A percentile compares a stretch with the other conserved stretches of the same genome.
Evolutionary conservation across 2,797 vertebrate genomes (phyloP).

Genomic region (Hylomyscus alleni): DNA sequence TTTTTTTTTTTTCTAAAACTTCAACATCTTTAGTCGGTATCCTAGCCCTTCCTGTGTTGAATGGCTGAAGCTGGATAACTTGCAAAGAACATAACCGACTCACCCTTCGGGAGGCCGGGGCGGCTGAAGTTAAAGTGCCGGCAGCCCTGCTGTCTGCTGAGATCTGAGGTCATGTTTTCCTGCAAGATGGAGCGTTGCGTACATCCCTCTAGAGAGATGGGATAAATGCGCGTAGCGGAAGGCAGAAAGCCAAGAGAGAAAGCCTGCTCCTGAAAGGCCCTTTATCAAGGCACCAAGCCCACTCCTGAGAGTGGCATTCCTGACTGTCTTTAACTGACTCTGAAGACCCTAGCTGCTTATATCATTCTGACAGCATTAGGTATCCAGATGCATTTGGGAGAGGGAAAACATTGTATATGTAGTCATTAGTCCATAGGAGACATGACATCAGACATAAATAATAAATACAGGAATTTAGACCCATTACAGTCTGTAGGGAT

Average conservation of each 20-base stretch:
- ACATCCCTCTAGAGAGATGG: neutral
- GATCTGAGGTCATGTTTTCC: neutral
- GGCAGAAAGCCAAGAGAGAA: neutral
- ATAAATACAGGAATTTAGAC: neutral
- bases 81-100: neutral
- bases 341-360: neutral
- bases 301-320: neutral
- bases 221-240: neutral
- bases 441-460: neutral
- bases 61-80: neutral
- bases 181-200: neutral
- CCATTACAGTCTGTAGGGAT: neutral
- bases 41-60: neutral
- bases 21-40: neutral
- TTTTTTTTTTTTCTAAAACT: neutral
- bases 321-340: neutral
- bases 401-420: neutral
- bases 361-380: neutral
- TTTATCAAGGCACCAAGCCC: neutral
- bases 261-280: neutral
- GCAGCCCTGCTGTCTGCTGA: neutral
- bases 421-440: neutral
- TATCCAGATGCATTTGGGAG: neutral
- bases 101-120: neutral
- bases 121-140: neutral